Evolutionary conservation across 53 echinoderm and acorn worm species (phyloP).

Genomic region (Echinarachnius parma): DNA sequence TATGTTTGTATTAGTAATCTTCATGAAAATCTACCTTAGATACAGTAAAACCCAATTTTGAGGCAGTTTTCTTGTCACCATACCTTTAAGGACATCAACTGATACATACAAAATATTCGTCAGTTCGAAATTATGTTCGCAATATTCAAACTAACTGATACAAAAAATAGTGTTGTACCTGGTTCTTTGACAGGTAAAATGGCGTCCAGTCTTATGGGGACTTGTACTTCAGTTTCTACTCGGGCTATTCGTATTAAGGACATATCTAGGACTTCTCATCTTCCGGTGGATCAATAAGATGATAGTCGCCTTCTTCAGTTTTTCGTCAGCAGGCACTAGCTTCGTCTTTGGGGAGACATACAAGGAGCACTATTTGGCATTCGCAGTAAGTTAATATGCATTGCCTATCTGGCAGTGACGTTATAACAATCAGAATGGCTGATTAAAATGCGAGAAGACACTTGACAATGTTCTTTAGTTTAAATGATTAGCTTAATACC

Average conservation of each 20-base stretch:
- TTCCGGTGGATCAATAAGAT: constrained; percentile 59
- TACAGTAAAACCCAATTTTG: too few relatives aligned
- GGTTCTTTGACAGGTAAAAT: constrained; percentile 73
- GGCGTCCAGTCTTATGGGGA: constrained; percentile 86
- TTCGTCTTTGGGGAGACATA: constrained; percentile 67
- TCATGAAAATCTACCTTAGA: too few relatives aligned
- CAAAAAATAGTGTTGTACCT: too few relatives aligned
- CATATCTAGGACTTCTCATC: constrained; percentile 49
- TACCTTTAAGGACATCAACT: too few relatives aligned
- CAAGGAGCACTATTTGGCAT: constrained; percentile 69
- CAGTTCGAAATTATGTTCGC: too few relatives aligned
- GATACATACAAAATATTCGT: too few relatives aligned
- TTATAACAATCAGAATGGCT: too few relatives aligned
- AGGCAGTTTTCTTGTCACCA: too few relatives aligned
- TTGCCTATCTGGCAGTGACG: too few relatives aligned
- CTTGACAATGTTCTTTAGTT: background rate
- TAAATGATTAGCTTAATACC: background rate
- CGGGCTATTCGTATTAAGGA: constrained; percentile 68
- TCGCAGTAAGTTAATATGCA: constrained; percentile 60
- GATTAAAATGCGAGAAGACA: too few relatives aligned
- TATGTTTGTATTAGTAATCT: too few relatives aligned
- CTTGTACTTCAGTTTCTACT: constrained; percentile 67
- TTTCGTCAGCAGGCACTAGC: constrained; percentile 48
- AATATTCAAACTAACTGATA: too few relatives aligned
- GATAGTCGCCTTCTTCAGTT: constrained; percentile 38